A percentile compares a stretch with the other conserved stretches of the same genome.
phyloP scores from a whole-genome alignment of 2,113 vertebrate genomes.

The Patagioenas fasciata region DNA sequence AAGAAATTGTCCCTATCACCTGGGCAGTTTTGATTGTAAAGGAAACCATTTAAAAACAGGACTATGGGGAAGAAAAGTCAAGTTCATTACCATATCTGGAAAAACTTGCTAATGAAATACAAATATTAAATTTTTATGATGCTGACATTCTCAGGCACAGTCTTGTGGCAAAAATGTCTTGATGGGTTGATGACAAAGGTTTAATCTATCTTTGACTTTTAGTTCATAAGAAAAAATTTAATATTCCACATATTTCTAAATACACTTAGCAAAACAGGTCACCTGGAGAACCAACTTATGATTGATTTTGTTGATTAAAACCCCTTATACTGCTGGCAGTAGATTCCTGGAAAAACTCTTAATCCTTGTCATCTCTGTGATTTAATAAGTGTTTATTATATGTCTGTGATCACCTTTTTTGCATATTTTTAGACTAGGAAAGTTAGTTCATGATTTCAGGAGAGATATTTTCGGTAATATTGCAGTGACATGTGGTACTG shows the following conservation, averaged over 20 bases:
- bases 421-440: neutral
- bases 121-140: neutral
- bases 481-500: neutral
- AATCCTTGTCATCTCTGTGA: neutral
- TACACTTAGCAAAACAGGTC: neutral
- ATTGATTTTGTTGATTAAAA: neutral
- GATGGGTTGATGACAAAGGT: neutral
- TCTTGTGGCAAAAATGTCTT: neutral
- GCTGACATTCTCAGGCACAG: neutral
- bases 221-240: neutral
- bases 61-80: neutral
- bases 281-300: neutral
- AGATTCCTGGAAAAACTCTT: neutral
- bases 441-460: neutral
- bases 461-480: neutral
- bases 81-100: neutral
- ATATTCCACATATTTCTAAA: neutral
- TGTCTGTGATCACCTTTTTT: neutral
- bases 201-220: neutral
- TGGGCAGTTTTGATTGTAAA: fast-evolving
- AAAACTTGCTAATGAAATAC: neutral
- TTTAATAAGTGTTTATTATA: neutral
- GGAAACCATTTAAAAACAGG: neutral
- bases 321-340: neutral
- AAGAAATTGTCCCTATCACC: neutral